Base-by-base conservation (phyloP, 2,113 vertebrate species). In the Cheilinus undulatus region DNA sequence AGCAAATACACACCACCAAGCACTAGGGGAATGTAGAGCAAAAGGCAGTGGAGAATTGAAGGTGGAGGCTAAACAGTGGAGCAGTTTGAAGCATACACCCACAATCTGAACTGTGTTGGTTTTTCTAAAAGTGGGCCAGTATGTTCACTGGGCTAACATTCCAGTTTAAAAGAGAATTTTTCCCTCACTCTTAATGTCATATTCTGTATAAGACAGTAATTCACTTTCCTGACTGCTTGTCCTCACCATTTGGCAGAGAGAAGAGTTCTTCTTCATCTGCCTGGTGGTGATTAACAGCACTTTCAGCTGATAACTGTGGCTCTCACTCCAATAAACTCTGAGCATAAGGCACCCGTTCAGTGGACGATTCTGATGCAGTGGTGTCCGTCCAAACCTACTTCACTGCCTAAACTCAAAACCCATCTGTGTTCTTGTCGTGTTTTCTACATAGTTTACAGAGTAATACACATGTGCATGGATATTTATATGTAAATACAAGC, bases 1-100 rank as follows among this genome's bases (percentile, higher is more conserved):
- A 97, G 94, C 95, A 96, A 96, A 94, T 94, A 95, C 95, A 96
- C 95, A 95, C 93, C 95, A 97, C 95, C 70, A 92, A 97, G 95
- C 95, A 96, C 94, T 92, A 94, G 93, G 58, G 91, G 86, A 54
- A 86, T 92, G 92, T 86, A 86, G 87, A 88, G 69, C 69, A 85
- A 88, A 89, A 88, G 90, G 88, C 67, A 90, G 92, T 91, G 86
- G 73, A 85, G 80, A 86, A 66, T 68, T 89, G 82, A 85, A 89
- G 91, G 63, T 78, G 88, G 85, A 90, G 83, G 82, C 78, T 91
- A 90, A 92, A 94, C 89, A 90, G 91, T 80, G 57, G 91, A 86
- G 89, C 87, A 88, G 80, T 92, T 91, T 89, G 82, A 92, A 46
- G 1, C 30, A 56, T n/a, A 50, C 32, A 56, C 66, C 63, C 26